Evolutionary conservation across 2,888 invertebrate genomes (phyloP).

Genomic region (Colostygia pectinataria): DNA sequence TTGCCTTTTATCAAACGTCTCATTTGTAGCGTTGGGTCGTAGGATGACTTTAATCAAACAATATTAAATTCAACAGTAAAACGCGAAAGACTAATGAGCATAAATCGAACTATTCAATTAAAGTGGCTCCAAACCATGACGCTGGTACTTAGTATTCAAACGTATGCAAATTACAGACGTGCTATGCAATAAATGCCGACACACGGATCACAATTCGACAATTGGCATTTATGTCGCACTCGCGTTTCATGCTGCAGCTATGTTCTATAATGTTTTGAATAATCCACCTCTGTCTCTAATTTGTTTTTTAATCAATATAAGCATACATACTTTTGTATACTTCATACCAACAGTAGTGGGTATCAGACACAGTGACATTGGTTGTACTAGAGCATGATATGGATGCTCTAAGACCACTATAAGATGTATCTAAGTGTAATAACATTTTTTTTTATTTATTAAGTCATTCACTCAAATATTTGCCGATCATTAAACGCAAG

Average conservation of each 20-base stretch:
- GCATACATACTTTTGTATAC: too few relatives aligned
- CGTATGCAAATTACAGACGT: constrained; percentile 82
- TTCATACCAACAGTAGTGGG: too few relatives aligned
- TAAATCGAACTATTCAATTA: constrained; percentile 80
- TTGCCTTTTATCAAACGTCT: too few relatives aligned
- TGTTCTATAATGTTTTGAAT: constrained; percentile 7
- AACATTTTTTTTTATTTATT: too few relatives aligned
- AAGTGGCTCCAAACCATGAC: constrained; percentile 75
- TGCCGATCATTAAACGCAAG: too few relatives aligned
- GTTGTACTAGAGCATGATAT: too few relatives aligned
- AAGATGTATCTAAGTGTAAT: too few relatives aligned
- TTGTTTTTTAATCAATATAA: too few relatives aligned
- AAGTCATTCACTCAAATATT: too few relatives aligned
- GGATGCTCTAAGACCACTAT: too few relatives aligned
- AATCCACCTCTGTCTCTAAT: neutral
- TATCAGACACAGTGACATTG: too few relatives aligned
- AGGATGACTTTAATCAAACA: constrained; percentile 1
- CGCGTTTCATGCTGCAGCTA: constrained; percentile 48
- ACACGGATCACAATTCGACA: constrained; percentile 81
- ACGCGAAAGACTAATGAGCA: constrained; percentile 40
- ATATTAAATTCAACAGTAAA: constrained; percentile 20
- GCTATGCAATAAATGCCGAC: constrained; percentile 82
- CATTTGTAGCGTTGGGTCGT: too few relatives aligned
- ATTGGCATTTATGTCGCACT: constrained; percentile 77
- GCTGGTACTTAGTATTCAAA: constrained; percentile 80